Percentiles rank a stretch among this genome's conserved stretches.
These are phyloP conservation scores for Phyllostomus hastatus DNA, from an alignment of 2,113 vertebrate genomes.

Conservation along the genomic window DNA sequence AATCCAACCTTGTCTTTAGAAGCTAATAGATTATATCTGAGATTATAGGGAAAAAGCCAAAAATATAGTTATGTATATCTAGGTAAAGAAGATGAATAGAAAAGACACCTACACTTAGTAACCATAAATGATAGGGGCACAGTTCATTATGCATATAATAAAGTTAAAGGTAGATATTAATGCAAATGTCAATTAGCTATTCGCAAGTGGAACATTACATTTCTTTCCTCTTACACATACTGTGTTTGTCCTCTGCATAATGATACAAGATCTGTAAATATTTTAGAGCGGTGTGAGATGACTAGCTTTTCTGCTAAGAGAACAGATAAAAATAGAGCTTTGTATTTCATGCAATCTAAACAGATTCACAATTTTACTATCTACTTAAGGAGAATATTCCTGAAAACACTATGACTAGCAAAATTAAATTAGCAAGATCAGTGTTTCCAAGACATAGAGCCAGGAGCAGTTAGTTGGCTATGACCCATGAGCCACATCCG, in stretches of 20 bases:
- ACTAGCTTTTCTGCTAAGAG: neutral
- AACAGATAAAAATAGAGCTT: neutral
- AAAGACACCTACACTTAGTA: neutral
- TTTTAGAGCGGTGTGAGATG: conserved; percentile 4
- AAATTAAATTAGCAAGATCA: neutral
- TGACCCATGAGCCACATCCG: neutral
- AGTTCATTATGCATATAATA: neutral
- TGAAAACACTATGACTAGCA: neutral
- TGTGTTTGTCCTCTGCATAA: neutral
- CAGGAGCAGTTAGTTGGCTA: neutral
- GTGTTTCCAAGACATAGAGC: neutral
- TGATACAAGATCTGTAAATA: neutral
- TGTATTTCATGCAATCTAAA: neutral
- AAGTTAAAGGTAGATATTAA: conserved; percentile 54
- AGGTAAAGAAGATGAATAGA: neutral
- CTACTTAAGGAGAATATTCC: neutral
- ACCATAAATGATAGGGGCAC: neutral
- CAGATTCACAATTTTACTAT: neutral
- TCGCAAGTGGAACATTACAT: conserved; percentile 31
- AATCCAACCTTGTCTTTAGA: neutral
- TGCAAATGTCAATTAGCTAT: conserved; percentile 46
- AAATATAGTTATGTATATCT: neutral
- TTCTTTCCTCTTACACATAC: neutral
- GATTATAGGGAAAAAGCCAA: neutral
- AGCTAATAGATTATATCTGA: neutral